Evolutionary conservation across 2,797 vertebrate species (phyloP).

Genomic region (Cygnus olor): DNA sequence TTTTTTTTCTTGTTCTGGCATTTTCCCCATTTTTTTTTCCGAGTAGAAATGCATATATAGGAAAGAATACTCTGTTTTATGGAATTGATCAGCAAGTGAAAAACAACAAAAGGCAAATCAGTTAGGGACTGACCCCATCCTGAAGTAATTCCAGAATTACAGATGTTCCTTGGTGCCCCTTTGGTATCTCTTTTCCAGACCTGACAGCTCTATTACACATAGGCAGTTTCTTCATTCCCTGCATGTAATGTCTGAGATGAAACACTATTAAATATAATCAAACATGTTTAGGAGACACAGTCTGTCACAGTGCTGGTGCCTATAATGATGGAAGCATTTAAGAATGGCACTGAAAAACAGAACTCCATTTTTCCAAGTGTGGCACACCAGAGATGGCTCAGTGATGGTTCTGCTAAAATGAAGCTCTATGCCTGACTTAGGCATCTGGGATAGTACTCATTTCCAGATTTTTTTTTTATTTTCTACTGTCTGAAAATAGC

Average conservation of each 20-base stretch:
- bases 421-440: background rate
- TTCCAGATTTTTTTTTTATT: background rate
- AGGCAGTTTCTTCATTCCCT: background rate
- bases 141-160: background rate
- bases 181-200: background rate
- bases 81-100: background rate
- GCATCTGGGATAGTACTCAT: background rate
- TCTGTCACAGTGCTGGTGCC: background rate
- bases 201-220: background rate
- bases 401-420: background rate
- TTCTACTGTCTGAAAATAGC: background rate
- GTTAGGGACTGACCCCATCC: background rate
- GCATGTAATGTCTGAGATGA: background rate
- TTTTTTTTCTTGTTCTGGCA: background rate
- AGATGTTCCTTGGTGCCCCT: background rate
- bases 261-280: slow-evolving; percentile 20
- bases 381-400: background rate
- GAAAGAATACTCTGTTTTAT: background rate
- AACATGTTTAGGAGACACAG: background rate
- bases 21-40: background rate
- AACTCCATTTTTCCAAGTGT: background rate
- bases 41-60: background rate
- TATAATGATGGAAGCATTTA: background rate
- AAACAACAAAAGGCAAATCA: background rate
- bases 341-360: background rate